Evolutionary conservation across 2,797 vertebrate species (phyloP).

Genomic region (Molossus molossus): DNA sequence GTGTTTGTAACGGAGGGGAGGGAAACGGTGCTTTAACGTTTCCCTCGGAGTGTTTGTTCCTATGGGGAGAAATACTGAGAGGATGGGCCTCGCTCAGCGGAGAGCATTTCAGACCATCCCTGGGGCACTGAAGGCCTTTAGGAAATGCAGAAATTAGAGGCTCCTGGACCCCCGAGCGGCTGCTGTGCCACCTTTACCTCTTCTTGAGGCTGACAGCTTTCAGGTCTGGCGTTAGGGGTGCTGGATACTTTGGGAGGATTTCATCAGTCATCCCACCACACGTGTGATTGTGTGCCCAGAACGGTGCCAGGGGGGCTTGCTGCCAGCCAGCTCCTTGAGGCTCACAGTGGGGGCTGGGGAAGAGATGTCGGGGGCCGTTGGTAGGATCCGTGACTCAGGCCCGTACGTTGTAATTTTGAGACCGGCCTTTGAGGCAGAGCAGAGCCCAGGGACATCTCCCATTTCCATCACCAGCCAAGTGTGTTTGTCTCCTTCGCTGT

Average conservation of each 20-base stretch:
- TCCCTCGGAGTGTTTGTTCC: not conserved
- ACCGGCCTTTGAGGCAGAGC: not conserved
- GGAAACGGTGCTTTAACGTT: not conserved
- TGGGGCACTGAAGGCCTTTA: not conserved
- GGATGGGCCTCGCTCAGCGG: not conserved
- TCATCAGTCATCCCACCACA: not conserved
- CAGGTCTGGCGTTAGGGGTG: not conserved
- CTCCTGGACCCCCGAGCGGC: not conserved
- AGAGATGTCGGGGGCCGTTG: not conserved
- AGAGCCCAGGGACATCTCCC: not conserved
- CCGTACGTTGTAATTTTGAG: not conserved
- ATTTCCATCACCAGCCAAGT: not conserved
- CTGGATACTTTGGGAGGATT: not conserved
- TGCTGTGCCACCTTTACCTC: not conserved
- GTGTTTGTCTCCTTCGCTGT: not conserved
- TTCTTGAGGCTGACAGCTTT: not conserved
- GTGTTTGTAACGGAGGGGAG: not conserved
- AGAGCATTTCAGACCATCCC: not conserved
- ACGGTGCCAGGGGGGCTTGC: not conserved
- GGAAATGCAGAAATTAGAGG: constrained; percentile 14
- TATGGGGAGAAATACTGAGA: not conserved
- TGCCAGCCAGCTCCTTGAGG: not conserved
- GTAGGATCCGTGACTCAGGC: not conserved
- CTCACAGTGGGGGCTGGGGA: not conserved
- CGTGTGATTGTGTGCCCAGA: not conserved